phyloP scores from a whole-genome alignment of 2,888 invertebrate species.

The Drosophila paranaensis region DNA sequence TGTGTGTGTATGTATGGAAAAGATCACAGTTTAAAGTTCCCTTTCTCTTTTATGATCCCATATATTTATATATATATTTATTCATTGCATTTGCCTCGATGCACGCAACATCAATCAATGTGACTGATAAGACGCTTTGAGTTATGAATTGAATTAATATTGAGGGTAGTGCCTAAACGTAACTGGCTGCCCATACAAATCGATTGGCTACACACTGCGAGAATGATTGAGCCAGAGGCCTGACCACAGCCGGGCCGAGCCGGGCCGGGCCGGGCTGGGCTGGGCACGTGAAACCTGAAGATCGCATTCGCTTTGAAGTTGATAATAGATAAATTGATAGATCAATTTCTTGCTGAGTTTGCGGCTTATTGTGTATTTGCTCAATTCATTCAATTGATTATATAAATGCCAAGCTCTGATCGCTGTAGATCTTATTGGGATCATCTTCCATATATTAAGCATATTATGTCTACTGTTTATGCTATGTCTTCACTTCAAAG shows the following conservation, averaged over 20 bases:
- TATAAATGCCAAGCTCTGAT: background rate
- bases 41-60: conserved; percentile 68
- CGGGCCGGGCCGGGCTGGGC: conserved; percentile 5
- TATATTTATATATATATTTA: conserved; percentile 21
- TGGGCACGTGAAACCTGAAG: conserved; percentile 20
- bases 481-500: no score
- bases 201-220: conserved; percentile 34
- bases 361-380: background rate
- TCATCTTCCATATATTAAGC: background rate
- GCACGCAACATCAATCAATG: conserved; percentile 76
- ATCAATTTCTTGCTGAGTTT: conserved; percentile 9
- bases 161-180: conserved; percentile 14
- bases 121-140: conserved; percentile 71
- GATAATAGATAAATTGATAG: conserved; percentile 17
- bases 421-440: background rate
- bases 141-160: conserved; percentile 74
- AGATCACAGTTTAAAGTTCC: conserved; percentile 47
- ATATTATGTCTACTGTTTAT: background rate
- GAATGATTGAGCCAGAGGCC: conserved; percentile 16
- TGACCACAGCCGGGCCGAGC: background rate
- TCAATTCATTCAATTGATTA: conserved; percentile 7
- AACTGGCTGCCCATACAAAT: conserved; percentile 35
- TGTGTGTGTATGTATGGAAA: conserved; percentile 9
- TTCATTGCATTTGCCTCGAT: conserved; percentile 38
- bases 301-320: conserved; percentile 20